Base-by-base conservation (phyloP, 2,797 vertebrate species). In the Pantherophis vulpinus region DNA sequence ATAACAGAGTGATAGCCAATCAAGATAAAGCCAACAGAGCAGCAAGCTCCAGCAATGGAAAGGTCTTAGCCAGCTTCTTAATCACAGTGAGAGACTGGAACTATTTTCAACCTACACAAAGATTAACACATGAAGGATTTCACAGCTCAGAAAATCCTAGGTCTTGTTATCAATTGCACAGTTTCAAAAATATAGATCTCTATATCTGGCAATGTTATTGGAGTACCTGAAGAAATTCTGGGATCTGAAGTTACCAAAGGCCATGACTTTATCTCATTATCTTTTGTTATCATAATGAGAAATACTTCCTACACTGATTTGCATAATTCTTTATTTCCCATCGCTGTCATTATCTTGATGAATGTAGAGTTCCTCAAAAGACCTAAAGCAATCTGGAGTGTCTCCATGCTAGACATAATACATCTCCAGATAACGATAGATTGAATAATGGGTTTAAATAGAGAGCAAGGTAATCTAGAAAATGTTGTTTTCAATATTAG, bases 331-430 rank as follows among this genome's bases (percentile, higher is more conserved):
- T 94, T 37, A 74, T 74, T 37, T 74, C 14, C 93, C 47, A 86
- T 88, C 51, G 88, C 94, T 95, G 93, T 96, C 94, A 92, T 92
- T 92, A 18, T 63, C 91, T 93, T 94, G 95, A 94, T 66, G 90
- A 93, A 94, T 94, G 87, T 5, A 25, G 94, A 83, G 9, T 83
- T 83, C 86, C 93, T 96, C 94, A 89, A 90, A 90, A 91, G 55
- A 87, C 83, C 91, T 93, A 90, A 93, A 92, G 90, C 61, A 91
- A 83, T 89, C 13, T 70, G 89, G 74, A 95, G 60, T 42, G n/a
- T 93, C 74, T 47, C 37, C 37, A 4, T 47, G 37, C 63, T 91
- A 91, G 92, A 79, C 47, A 47, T n/a, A 91, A 93, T 93, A n/a
- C n/a, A 27, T 47, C 37, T n/a, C 3, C 1, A 63, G 87, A 29